Percentiles rank a stretch among this genome's conserved stretches.
These are phyloP conservation scores for Gouania willdenowi DNA, from an alignment of 2,797 vertebrate genomes.

Conservation along the genomic window DNA sequence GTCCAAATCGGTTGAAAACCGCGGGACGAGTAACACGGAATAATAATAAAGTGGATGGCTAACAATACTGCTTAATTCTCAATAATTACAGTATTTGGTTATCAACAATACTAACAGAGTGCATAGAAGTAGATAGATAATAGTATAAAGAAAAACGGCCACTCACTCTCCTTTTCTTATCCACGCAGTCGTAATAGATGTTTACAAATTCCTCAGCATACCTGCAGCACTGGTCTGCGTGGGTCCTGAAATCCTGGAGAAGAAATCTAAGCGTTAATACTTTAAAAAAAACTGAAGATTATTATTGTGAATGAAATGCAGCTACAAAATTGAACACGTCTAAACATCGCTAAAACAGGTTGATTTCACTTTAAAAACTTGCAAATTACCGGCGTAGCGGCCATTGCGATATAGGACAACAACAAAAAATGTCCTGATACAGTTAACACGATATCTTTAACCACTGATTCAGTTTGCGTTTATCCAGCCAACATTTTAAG, in stretches of 20 bases:
- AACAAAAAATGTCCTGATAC: rapidly evolving
- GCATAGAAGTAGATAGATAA: too few species aligned
- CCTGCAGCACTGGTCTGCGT: conserved; percentile 91
- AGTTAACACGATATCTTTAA: background rate
- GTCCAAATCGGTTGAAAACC: too few species aligned
- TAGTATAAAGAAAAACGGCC: too few species aligned
- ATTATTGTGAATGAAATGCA: too few species aligned
- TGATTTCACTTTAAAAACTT: background rate
- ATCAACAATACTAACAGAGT: too few species aligned
- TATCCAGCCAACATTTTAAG: background rate
- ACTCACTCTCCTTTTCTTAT: conserved; percentile 91
- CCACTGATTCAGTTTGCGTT: background rate
- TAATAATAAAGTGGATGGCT: too few species aligned
- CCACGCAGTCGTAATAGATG: conserved; percentile 97
- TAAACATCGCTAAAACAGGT: background rate
- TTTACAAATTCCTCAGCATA: conserved; percentile 95
- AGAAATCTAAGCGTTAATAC: too few species aligned
- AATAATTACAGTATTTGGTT: too few species aligned
- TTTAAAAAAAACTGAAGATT: too few species aligned
- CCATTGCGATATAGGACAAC: conserved; percentile 37
- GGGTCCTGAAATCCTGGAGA: conserved; percentile 86
- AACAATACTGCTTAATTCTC: too few species aligned
- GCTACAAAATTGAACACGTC: too few species aligned
- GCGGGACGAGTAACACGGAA: too few species aligned
- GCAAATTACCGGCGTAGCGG: conserved; percentile 61